Base-by-base conservation (phyloP, 2,113 vertebrate species). In the Labrus mixtus region DNA sequence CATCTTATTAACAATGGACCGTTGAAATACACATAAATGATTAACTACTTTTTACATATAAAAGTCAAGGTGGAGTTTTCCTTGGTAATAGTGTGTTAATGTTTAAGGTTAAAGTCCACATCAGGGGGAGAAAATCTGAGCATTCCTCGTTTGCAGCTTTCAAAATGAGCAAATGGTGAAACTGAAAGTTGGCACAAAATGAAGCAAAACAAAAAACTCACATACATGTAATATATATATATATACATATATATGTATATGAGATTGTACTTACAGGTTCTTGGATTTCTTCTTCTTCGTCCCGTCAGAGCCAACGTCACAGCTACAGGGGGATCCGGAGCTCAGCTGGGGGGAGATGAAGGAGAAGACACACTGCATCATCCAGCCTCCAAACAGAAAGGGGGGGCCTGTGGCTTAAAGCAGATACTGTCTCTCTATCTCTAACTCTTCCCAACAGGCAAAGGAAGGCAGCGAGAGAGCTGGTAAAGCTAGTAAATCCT, bases 281-380 rank as follows among this genome's bases (percentile, higher is more conserved):
- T 95, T 97, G 95, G 96, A 93, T 80, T 91, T 95, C 88, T 96
- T 97, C 93, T 98, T 96, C 94, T 84, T 95, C 79, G 89, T 92
- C 39, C 94, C 95, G 60, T 94, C 93, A 3, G 91, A 85, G 0
- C 94, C 81, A 16, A 95, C 94, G 0, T 97, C 95, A 56, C 95
- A 96, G 82, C 93, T 94, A 62, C 95, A 94, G 50, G 96, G 94
- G 0, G 95, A 77, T 74, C 96, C 93, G 0, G 90, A 91, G 0
- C 96, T 96, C 88, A 96, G 94, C 96, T 97, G 93, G 5, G 64
- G 91, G 91, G 76, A 93, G 70, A 95, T 84, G 83, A 92, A 90
- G 62, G 87, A 87, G 90, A 93, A 81, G 53, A 94, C 80, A 90
- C 90, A 93, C 91, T 92, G 91, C 94, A 93, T 95, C 92, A 94